Evolutionary conservation across 1,140 invertebrate genomes (phyloP).

Genomic region (Octopus sinensis): DNA sequence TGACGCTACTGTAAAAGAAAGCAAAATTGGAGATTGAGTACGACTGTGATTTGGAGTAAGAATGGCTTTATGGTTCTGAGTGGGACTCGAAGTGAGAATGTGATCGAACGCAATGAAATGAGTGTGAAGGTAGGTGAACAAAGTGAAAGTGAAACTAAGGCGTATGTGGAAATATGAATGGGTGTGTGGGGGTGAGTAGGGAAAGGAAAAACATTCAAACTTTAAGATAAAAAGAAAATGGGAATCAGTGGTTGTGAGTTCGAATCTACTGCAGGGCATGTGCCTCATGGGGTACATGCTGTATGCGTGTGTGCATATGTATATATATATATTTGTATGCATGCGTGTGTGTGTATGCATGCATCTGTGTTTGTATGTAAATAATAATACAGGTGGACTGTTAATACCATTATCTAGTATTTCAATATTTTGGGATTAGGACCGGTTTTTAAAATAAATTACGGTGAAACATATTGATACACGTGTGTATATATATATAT

Average conservation of each 20-base stretch:
- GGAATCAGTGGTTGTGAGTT: too few relatives aligned
- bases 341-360: not conserved
- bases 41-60: not conserved
- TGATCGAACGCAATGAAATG: not conserved
- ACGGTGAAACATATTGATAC: not conserved
- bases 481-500: not conserved
- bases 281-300: too few relatives aligned
- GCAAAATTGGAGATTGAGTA: not conserved
- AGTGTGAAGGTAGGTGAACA: not conserved
- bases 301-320: not conserved
- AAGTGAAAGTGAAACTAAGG: not conserved
- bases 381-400: not conserved
- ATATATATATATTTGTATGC: not conserved
- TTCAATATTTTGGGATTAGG: too few relatives aligned
- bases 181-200: not conserved
- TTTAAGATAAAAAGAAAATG: too few relatives aligned
- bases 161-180: not conserved
- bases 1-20: conserved; percentile 10
- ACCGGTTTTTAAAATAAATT: too few relatives aligned
- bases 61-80: not conserved
- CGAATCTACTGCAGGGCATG: too few relatives aligned
- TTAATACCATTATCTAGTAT: not conserved
- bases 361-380: not conserved
- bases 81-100: not conserved
- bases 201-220: not conserved